Base-by-base conservation (phyloP, 2,113 vertebrate species). In the Oostethus manadensis region DNA sequence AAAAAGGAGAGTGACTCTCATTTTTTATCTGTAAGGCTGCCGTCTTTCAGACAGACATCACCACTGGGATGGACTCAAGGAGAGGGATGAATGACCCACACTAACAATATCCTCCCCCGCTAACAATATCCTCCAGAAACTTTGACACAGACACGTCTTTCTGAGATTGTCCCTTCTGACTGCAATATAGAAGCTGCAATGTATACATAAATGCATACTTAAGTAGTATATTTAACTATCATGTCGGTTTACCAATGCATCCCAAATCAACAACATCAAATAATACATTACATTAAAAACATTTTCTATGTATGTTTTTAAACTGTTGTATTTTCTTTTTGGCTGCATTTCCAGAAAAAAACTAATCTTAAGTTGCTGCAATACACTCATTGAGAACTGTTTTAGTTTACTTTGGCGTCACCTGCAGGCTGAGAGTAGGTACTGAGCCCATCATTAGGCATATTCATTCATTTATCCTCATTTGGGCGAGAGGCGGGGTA, bases 341-440 rank as follows among this genome's bases (percentile, higher is more conserved):
- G 3, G 16, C 18, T 57, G 20, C 14, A 33, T 38, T 53, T 6
- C 14, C 44, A 42, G 4, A 2, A 43, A 3, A 22, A 16, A 23
- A 49, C 15, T 22, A 33, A 33, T 33, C 29, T 33, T 33, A 33
- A 33, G 2, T 4, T 33, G 5, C 8, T 7, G 29, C 29, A 33
- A 4, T 33, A 33, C 29, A 8, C 29, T 33, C 5, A 33, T 33
- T 33, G 8, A 33, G 29, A 33, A 33, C 29, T 3, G 29, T 7
- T 3, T 3, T 3, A 47, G 51, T 64, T 66, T 62, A 8, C 13
- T 80, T 22, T 87, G 69, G 62, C 62, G 76, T 76, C 81, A 61
- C 58, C 85, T 79, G 65, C 56, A 57, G 85, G 51, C 56, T 10
- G 21, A 73, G 10, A 38, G 43, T 42, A 56, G 6, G 18, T 15